Evolutionary conservation across 2,113 vertebrate species (phyloP), one percentile per base, ranked within the genome.

Genomic region (Atractosteus spatula): DNA sequence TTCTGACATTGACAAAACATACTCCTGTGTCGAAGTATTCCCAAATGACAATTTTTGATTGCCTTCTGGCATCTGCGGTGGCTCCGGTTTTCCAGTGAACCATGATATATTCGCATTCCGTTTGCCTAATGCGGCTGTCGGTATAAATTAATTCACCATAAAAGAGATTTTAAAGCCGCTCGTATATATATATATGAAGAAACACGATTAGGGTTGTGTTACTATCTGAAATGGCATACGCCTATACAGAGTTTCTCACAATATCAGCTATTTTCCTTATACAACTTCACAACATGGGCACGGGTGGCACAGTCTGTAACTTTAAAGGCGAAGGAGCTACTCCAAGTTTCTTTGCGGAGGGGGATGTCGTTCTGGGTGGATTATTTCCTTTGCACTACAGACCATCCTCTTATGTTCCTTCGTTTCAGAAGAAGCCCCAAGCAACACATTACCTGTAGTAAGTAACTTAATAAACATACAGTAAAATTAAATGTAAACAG

Each of bases 381-480:
- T 78, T 91, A 63, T 91, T 91, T 57, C 90, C 90, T 74, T 45
- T 91, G 29, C 90, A 91, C 74, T 86, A 82, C 68, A 88, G 82
- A 54, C 83, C 83, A 68, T 59, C 78, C 42, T 79, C 78, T 10
- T 80, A 76, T 72, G 47, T 55, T 55, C 44, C 41, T 57, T 80
- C 82, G 29, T 91, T 82, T 63, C 76, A 73, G 63, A 73, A 67
- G 55, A 86, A 88, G 76, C 89, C 90, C 70, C 13, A 70, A 55
- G 62, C 75, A 8, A 76, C 57, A 61, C 75, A 62, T 66, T 87
- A 87, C 74, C 83, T 83, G 43, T 87, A 83, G 89, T 91, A 79
- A 82, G 89, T 84, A 4, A 55, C 13, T 29, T n/a, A 29, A 29
- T 16, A 59, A 6, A n/a, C 11, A 5, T 59, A n/a, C 57, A 29